A percentile compares a stretch with the other conserved stretches of the same genome.
phyloP scores from a whole-genome alignment of 2,888 invertebrate genomes.

The Gisinianus flammeolus region DNA sequence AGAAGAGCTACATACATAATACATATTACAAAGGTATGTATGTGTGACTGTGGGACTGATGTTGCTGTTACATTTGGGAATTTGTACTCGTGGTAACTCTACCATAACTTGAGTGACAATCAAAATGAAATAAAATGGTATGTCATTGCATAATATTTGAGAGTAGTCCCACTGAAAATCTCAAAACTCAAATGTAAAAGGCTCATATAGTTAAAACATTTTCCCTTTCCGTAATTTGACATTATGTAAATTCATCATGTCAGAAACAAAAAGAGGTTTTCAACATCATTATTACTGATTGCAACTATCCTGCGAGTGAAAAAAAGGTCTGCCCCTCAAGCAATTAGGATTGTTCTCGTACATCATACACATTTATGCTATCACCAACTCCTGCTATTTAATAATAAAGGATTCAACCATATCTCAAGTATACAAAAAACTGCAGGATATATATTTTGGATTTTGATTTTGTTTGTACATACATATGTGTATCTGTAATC shows the following conservation, averaged over 20 bases:
- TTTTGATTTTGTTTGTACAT: background rate
- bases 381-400: background rate
- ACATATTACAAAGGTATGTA: too few species aligned
- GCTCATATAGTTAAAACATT: background rate
- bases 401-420: background rate
- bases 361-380: background rate
- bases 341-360: too few species aligned
- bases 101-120: constrained; percentile 2
- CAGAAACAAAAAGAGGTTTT: background rate
- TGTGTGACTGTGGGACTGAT: too few species aligned
- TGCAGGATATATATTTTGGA: background rate
- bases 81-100: background rate
- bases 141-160: background rate
- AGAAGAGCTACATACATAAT: too few species aligned
- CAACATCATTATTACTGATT: background rate
- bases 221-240: background rate
- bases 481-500: background rate
- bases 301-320: background rate
- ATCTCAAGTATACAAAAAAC: background rate
- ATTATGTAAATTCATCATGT: background rate
- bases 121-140: background rate
- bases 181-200: too few species aligned
- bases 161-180: background rate
- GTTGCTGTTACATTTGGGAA: too few species aligned
- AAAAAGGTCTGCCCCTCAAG: background rate